A percentile compares a stretch with the other conserved stretches of the same genome.
Evolutionary conservation across 2,113 vertebrate genomes (phyloP).

Genomic region (Malurus alboscapulatus): DNA sequence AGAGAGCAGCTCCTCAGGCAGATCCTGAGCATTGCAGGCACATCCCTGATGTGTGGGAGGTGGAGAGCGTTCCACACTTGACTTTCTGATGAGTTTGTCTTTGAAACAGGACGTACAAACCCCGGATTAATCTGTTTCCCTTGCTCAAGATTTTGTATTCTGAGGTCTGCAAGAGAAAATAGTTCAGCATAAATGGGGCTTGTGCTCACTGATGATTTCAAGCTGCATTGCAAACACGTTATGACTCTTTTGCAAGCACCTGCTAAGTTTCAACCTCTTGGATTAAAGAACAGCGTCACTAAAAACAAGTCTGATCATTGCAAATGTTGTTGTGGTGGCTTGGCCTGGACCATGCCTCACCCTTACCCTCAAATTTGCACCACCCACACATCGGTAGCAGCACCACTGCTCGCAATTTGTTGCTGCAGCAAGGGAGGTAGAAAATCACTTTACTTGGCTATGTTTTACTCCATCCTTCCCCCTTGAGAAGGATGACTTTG

Average conservation of each 20-base stretch:
- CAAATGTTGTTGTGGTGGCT: not conserved
- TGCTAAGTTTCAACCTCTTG: not conserved
- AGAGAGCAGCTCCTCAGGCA: not conserved
- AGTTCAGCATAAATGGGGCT: not conserved
- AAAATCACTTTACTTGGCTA: not conserved
- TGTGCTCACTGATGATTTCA: not conserved
- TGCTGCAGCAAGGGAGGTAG: not conserved
- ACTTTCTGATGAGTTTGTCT: not conserved
- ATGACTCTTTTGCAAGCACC: not conserved
- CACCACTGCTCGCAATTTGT: not conserved
- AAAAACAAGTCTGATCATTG: not conserved
- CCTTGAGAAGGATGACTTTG: not conserved
- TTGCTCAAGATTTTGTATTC: not conserved
- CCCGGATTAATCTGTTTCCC: not conserved
- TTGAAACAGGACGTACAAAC: not conserved
- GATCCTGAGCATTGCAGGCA: not conserved
- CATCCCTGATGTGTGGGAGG: not conserved
- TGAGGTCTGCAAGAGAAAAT: not conserved
- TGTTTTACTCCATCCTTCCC: not conserved
- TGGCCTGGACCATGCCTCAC: not conserved
- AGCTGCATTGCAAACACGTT: not conserved
- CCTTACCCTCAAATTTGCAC: not conserved
- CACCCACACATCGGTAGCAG: accelerated
- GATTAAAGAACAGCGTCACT: not conserved
- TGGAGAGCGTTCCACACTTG: not conserved